Evolutionary conservation across 2,888 invertebrate species (phyloP).

Genomic region (Pogonocherus hispidulus): DNA sequence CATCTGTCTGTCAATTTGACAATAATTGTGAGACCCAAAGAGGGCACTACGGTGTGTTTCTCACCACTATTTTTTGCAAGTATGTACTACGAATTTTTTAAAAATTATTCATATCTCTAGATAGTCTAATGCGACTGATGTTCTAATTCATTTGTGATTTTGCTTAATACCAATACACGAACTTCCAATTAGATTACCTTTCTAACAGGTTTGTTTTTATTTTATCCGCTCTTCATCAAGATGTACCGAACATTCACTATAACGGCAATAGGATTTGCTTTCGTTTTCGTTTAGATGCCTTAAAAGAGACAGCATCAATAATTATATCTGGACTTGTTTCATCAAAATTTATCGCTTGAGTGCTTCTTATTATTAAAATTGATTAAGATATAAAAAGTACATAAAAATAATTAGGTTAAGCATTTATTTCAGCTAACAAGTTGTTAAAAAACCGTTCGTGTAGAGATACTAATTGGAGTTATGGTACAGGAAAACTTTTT

Average conservation of each 20-base stretch:
- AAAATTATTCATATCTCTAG: too few species aligned
- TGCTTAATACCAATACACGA: not conserved
- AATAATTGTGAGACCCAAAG: too few species aligned
- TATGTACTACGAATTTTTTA: too few species aligned
- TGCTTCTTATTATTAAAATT: not conserved
- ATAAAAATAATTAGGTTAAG: not conserved
- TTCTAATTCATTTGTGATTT: not conserved
- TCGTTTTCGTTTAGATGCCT: not conserved
- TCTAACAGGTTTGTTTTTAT: not conserved
- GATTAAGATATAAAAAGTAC: not conserved
- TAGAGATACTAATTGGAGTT: too few species aligned
- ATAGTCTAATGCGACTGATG: too few species aligned
- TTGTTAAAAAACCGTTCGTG: too few species aligned
- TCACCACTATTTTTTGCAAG: too few species aligned
- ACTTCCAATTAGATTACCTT: not conserved
- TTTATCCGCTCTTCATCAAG: not conserved
- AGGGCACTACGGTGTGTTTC: too few species aligned
- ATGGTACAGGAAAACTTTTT: too few species aligned
- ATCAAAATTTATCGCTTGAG: not conserved
- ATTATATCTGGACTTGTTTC: not conserved
- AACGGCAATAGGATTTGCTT: not conserved
- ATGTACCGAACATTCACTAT: not conserved
- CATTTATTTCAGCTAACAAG: not conserved
- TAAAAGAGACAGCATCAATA: not conserved
- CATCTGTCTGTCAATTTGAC: too few species aligned